Evolutionary conservation across 2,113 vertebrate genomes (phyloP), one percentile per base, ranked within the genome.

Genomic region (Melozone crissalis): DNA sequence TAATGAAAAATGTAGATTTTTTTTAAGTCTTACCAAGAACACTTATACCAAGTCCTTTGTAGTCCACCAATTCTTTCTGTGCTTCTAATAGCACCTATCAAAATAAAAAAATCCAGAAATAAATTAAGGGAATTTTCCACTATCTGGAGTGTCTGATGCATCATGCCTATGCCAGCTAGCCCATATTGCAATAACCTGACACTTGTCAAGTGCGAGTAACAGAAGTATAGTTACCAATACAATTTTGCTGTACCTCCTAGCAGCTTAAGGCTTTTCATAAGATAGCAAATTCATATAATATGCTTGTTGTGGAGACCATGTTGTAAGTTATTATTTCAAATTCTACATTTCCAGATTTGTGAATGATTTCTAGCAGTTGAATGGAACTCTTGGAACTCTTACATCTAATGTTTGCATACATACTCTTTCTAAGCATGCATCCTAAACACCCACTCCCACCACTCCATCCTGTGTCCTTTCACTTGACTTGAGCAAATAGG

Each of bases 31-130:
- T 97, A 99, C 99, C 99, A n/a, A 99, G 98, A 91, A 99, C 98
- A 93, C 99, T 99, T 79, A 99, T 99, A 22, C 99, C 99, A 33
- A 97, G 90, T 82, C 98, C 98, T 87, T 89, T 98, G 97, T 99
- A 99, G 97, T 98, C 97, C 87, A 99, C 46, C 62, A 99, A 71
- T 89, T 99, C 99, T 87, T 98, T 99, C 93, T 99, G 99, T 27
- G 99, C 98, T 97, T 99, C 98, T 49, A 99, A 75, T 84, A 99
- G 97, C 27, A 99, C 99, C 99, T 99, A 97, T 52, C 22, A 67
- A 73, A 89, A 81, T 41, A 43, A 90, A 24, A 30, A 94, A 84
- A 91, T 8, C 13, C 47, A 94, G 69, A 78, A 86, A 44, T 59
- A 90, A 77, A 54, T 66, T n/a, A 63, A 46, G 14, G 13, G 11